phyloP scores from a whole-genome alignment of 2,113 vertebrate genomes.

The Nyctereutes procyonoides region DNA sequence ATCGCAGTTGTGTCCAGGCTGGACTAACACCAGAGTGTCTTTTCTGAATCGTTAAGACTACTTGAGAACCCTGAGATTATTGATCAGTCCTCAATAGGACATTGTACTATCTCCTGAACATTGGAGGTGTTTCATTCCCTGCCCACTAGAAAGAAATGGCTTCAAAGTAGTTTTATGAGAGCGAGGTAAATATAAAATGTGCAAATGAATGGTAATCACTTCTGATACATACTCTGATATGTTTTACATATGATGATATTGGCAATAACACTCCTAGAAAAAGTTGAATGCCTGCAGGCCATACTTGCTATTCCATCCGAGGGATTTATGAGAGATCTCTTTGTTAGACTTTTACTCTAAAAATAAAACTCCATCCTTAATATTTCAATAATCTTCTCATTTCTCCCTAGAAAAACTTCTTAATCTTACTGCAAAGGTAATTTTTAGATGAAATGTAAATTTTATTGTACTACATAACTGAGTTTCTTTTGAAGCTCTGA shows the following conservation, averaged over 20 bases:
- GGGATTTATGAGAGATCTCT: background rate
- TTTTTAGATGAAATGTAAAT: background rate
- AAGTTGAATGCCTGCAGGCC: background rate
- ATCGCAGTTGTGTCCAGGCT: rapidly evolving
- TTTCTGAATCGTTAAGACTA: background rate
- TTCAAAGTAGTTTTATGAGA: background rate
- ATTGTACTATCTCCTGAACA: background rate
- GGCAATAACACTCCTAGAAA: background rate
- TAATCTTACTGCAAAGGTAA: background rate
- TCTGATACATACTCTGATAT: background rate
- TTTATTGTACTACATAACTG: background rate
- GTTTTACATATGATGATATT: background rate
- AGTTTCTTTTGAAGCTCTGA: background rate
- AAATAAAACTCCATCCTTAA: background rate
- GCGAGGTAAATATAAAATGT: background rate
- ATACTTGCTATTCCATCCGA: background rate
- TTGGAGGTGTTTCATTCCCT: background rate
- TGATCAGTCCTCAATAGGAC: background rate
- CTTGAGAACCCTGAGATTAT: background rate
- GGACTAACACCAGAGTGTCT: background rate
- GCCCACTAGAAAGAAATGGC: no score
- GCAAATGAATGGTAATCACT: background rate
- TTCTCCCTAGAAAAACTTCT: background rate
- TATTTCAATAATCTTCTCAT: background rate
- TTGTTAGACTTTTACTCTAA: background rate